Conservation (phyloP, 2,113 vertebrate genomes). For the Eudyptes chrysolophus region DNA sequence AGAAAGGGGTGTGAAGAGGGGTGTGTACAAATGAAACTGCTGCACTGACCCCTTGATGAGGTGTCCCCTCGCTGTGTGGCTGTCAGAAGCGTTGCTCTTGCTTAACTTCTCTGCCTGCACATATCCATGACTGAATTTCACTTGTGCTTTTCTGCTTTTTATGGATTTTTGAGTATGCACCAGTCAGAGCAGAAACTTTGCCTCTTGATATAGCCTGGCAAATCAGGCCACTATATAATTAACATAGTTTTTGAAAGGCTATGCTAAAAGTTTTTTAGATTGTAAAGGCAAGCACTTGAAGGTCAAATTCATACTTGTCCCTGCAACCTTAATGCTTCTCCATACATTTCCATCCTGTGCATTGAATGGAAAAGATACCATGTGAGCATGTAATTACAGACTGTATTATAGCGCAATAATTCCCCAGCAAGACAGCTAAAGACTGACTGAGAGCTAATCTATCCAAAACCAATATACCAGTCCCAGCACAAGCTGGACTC, state of each 20-base stretch:
- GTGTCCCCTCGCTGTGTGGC: fast-evolving
- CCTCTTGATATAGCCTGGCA: background rate
- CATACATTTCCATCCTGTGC: background rate
- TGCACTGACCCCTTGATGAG: background rate
- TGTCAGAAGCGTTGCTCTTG: fast-evolving
- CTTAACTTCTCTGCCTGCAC: background rate
- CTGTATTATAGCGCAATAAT: constrained; percentile 13
- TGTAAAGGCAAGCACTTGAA: background rate
- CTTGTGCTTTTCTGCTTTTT: background rate
- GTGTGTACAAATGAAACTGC: fast-evolving
- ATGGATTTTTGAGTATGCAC: background rate
- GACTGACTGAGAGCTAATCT: constrained; percentile 23
- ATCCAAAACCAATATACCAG: constrained; percentile 29
- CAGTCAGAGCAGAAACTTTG: background rate
- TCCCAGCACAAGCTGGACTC: background rate
- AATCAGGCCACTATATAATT: background rate
- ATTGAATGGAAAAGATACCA: background rate
- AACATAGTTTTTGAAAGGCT: background rate
- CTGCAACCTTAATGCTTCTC: background rate
- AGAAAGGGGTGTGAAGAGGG: too few species aligned
- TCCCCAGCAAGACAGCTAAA: constrained; percentile 2
- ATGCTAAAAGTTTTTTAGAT: background rate
- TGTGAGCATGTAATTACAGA: constrained; percentile 34
- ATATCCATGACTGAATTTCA: fast-evolving
- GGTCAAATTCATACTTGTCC: background rate